Percentiles rank a stretch among this genome's conserved stretches.
These are phyloP conservation scores for Colius striatus DNA, from an alignment of 2,113 vertebrate genomes.

Conservation along the genomic window DNA sequence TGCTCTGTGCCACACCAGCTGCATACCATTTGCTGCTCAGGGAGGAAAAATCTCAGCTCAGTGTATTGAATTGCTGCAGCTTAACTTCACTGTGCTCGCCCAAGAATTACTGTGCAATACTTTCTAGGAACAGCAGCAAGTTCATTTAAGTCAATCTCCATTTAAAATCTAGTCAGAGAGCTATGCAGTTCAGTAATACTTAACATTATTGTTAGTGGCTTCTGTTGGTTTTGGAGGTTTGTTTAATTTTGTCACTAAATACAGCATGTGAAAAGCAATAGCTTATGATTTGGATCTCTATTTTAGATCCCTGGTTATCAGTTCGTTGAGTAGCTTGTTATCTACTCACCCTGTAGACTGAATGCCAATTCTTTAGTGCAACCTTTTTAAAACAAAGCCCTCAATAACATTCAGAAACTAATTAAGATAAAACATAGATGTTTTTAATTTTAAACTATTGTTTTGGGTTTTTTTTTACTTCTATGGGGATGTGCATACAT, in stretches of 20 bases:
- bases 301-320: conserved; percentile 12
- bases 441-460: background rate
- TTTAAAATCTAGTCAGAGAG: background rate
- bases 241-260: background rate
- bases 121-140: background rate
- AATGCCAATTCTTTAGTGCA: background rate
- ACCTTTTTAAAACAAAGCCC: background rate
- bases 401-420: background rate
- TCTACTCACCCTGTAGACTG: background rate
- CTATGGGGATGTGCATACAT: background rate
- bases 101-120: background rate
- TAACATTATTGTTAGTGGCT: background rate
- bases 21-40: background rate
- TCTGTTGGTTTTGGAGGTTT: background rate
- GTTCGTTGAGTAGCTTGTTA: conserved; percentile 45
- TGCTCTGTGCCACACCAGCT: background rate
- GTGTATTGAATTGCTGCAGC: fast-evolving
- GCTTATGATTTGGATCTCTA: conserved; percentile 55
- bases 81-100: background rate
- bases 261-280: background rate
- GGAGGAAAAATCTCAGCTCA: background rate
- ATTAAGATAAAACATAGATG: background rate
- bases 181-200: background rate
- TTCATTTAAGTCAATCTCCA: background rate
- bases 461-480: background rate